These are phyloP conservation scores for Aplochiton taeniatus DNA, from an alignment of 2,797 vertebrate species.

Conservation along the genomic window DNA sequence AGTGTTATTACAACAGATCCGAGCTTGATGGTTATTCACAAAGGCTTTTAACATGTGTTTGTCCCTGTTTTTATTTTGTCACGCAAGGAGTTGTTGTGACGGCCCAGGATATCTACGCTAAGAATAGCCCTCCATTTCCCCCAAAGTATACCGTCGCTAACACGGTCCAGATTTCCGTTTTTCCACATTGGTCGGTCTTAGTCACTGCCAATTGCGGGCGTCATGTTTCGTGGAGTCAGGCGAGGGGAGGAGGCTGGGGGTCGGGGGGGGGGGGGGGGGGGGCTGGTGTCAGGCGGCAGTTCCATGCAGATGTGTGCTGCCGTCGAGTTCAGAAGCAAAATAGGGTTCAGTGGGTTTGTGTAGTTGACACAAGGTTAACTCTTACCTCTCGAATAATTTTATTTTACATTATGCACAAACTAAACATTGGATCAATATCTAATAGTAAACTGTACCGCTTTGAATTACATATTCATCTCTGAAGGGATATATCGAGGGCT, in stretches of 20 bases:
- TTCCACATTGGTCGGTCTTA: slow-evolving; percentile 20
- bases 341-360: neutral
- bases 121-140: slow-evolving; percentile 40
- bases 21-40: neutral
- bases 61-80: slow-evolving; percentile 33
- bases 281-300: too few relatives aligned
- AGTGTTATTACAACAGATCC: too few relatives aligned
- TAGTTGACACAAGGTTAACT: slow-evolving; percentile 4
- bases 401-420: too few relatives aligned
- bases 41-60: slow-evolving; percentile 10
- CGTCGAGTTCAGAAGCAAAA: slow-evolving; percentile 23
- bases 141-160: slow-evolving; percentile 38
- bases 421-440: too few relatives aligned
- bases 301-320: slow-evolving; percentile 13
- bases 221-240: slow-evolving; percentile 42
- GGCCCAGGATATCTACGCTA: slow-evolving; percentile 34
- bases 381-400: too few relatives aligned
- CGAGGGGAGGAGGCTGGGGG: neutral
- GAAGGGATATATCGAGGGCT: too few relatives aligned
- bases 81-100: slow-evolving; percentile 22
- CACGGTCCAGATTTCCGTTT: slow-evolving; percentile 57
- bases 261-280: too few relatives aligned
- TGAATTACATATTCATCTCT: too few relatives aligned
- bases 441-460: too few relatives aligned
- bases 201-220: slow-evolving; percentile 34